Conservation (phyloP, 2,113 vertebrate species). For the Arvicanthis niloticus region DNA sequence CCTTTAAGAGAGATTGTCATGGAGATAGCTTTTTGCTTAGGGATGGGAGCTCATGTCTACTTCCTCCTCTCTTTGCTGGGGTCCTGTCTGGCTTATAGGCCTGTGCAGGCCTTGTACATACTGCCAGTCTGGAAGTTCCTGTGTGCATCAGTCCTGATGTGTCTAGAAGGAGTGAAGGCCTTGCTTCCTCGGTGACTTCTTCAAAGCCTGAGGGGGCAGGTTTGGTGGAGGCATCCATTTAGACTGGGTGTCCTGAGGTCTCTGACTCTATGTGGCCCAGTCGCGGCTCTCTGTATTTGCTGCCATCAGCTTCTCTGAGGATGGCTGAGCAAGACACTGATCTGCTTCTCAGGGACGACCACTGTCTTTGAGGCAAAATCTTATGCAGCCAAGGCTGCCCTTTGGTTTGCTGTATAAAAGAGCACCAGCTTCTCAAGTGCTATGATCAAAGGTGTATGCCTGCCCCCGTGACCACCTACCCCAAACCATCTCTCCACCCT, state of each 20-base stretch:
- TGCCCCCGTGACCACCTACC: not conserved
- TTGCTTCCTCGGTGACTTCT: not conserved
- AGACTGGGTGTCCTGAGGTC: not conserved
- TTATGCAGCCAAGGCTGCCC: no score
- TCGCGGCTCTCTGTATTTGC: not conserved
- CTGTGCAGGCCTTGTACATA: not conserved
- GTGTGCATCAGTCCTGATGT: not conserved
- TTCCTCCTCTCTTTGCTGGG: not conserved
- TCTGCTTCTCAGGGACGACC: no score
- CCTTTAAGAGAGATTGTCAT: not conserved
- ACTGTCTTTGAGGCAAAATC: no score
- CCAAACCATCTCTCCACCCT: not conserved
- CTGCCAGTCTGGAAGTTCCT: not conserved
- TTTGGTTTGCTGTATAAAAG: no score
- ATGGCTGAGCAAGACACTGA: no score
- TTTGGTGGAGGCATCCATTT: not conserved
- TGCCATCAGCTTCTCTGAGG: not conserved
- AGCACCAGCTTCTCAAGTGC: not conserved
- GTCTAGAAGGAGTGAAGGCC: not conserved
- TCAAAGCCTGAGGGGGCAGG: not conserved
- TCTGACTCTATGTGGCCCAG: not conserved
- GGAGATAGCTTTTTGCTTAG: not conserved
- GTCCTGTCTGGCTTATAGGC: not conserved
- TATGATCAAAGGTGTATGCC: not conserved
- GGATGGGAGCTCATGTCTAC: not conserved